Percentiles rank a stretch among this genome's conserved stretches.
Conservation (phyloP, 2,113 vertebrate genomes). For the Barnardius zonarius region DNA sequence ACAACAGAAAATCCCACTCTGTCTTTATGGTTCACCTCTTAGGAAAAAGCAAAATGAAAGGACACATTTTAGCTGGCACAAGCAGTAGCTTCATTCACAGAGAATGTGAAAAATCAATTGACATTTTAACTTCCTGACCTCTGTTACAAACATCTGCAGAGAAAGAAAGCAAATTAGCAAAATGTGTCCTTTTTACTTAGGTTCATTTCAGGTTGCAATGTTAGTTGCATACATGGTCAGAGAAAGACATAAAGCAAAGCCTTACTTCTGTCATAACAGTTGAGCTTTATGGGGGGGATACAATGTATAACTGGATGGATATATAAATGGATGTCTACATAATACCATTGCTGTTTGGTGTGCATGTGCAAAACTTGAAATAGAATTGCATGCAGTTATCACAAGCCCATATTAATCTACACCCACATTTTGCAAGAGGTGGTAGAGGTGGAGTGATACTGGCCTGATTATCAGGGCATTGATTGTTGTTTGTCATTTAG, state of each 20-base stretch:
- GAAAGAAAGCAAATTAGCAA: neutral
- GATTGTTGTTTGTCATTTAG: neutral
- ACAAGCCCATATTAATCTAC: neutral
- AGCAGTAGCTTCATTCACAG: neutral
- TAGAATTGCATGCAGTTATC: neutral
- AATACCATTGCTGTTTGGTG: neutral
- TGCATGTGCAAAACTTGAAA: neutral
- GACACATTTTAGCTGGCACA: neutral
- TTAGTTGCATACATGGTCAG: neutral
- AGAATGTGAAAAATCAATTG: neutral
- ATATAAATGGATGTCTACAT: neutral
- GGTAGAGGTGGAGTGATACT: neutral
- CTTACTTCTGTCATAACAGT: neutral
- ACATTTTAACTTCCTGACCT: neutral
- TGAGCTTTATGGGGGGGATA: neutral
- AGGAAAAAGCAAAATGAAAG: neutral
- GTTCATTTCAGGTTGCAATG: neutral
- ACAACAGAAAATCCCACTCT: neutral
- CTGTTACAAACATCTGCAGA: neutral
- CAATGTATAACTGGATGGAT: neutral
- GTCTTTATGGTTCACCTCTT: neutral
- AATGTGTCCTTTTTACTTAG: neutral
- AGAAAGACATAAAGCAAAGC: neutral
- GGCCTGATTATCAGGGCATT: neutral
- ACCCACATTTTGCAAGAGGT: slow-evolving; percentile 20